A percentile compares a stretch with the other conserved stretches of the same genome.
phyloP scores from a whole-genome alignment of 2,888 invertebrate genomes.

The Nomada ferruginata region DNA sequence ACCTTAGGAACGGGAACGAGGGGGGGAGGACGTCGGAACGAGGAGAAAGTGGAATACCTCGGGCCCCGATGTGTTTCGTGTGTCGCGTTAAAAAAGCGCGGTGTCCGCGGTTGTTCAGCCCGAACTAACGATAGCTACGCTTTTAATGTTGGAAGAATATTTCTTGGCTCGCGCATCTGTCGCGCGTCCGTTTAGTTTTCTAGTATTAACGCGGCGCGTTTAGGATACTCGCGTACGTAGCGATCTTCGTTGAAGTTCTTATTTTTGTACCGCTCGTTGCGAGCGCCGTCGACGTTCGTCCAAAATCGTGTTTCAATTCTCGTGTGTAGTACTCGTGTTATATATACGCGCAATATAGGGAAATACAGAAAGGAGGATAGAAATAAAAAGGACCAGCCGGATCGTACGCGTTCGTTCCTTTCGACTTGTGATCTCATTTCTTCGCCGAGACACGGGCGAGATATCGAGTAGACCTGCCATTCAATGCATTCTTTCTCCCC shows the following conservation, averaged over 20 bases:
- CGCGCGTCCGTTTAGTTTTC: slow-evolving; percentile 52
- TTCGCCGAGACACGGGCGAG: slow-evolving; percentile 34
- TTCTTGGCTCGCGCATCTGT: slow-evolving; percentile 44
- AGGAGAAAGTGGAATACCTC: slow-evolving; percentile 8
- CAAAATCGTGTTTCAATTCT: slow-evolving; percentile 42
- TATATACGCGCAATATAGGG: slow-evolving; percentile 59
- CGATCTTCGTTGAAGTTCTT: slow-evolving; percentile 63
- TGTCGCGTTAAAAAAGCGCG: slow-evolving; percentile 12
- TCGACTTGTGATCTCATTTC: slow-evolving; percentile 64
- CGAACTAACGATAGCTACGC: slow-evolving; percentile 57
- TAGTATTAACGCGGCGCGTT: slow-evolving; percentile 58
- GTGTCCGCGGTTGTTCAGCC: slow-evolving; percentile 35
- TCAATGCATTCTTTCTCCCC: too few relatives aligned
- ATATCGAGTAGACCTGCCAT: too few relatives aligned
- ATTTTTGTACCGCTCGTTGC: slow-evolving; percentile 56
- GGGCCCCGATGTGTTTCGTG: neutral
- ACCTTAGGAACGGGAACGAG: slow-evolving; percentile 11
- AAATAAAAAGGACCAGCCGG: slow-evolving; percentile 50
- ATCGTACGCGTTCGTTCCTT: slow-evolving; percentile 51
- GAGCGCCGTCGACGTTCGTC: slow-evolving; percentile 44
- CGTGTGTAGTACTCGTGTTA: slow-evolving; percentile 33
- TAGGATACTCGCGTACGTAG: slow-evolving; percentile 50
- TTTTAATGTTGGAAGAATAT: slow-evolving; percentile 52
- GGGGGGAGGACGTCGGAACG: slow-evolving; percentile 22
- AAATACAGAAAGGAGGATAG: slow-evolving; percentile 77